Base-by-base conservation (phyloP, 2,888 invertebrate species). In the Amphipyra berbera region DNA sequence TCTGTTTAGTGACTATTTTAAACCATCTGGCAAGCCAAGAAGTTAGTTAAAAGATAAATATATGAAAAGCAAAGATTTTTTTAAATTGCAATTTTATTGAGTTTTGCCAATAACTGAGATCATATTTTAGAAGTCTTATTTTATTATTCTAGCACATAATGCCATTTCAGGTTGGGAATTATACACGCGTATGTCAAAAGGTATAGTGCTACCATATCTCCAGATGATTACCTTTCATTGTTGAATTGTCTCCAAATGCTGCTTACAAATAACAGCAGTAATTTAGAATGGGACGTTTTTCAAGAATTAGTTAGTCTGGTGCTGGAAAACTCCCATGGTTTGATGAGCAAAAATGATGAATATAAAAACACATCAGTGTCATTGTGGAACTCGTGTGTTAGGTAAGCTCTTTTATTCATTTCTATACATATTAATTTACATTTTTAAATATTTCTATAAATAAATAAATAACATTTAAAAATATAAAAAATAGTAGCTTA, bases 381-480 rank as follows among this genome's bases (percentile, higher is more conserved):
- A 1, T 68, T 95, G 2, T 95, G 94, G 94, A 94, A 90, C 78
- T 85, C 89, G 7, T 91, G 91, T 81, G 87, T 94, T 9, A 91
- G 95, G 95, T 93, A 80, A 82, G 78, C 42, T 14, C 47, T 48
- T 37, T 37, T 37, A 37, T 9, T 37, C 2, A 3, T 10, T 37
- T 33, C 1, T 33, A 6, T 8, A 8, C 33, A 33, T 6, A 33
- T 33, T 8, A 8, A 33, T 33, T 33, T 9, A 8, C 9, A 33
- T 9, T 33, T 33, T 33, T 4, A 33, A 33, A 33, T 33, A 33
- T 21, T 21, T 21, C 21, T 21, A 21, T 21, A 21, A 21, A 21
- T 2, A 1, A 21, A 21, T 21, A n/a, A n/a, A n/a, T n/a, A n/a
- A n/a, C n/a, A n/a, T n/a, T n/a, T n/a, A n/a, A n/a, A n/a, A n/a